Conservation (phyloP, 2,113 vertebrate species). For the Xenopus borealis region DNA sequence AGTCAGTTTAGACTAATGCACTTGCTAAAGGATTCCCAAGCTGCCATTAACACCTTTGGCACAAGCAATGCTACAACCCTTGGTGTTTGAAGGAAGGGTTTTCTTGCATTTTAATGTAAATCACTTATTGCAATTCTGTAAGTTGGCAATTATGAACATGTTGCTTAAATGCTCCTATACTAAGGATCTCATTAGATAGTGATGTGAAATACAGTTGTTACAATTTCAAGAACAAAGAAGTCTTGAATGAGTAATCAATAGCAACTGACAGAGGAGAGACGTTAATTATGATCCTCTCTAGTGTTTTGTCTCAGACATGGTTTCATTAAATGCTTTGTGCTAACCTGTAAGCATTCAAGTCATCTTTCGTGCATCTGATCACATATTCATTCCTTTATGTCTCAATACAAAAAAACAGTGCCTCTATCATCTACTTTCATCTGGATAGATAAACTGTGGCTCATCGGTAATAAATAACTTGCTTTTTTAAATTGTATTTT, state of each 20-base stretch:
- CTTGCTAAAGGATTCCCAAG: too few relatives aligned
- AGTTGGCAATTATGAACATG: conserved; percentile 68
- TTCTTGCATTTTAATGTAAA: conserved; percentile 62
- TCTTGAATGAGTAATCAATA: conserved; percentile 79
- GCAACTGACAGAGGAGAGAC: conserved; percentile 74
- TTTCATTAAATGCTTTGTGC: conserved; percentile 80
- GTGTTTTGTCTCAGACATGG: conserved; percentile 73
- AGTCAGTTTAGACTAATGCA: conserved; percentile 13
- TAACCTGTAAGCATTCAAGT: conserved; percentile 68
- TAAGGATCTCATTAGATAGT: conserved; percentile 75
- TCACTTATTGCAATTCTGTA: conserved; percentile 67
- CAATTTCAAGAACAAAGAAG: conserved; percentile 72
- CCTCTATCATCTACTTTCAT: conserved; percentile 49
- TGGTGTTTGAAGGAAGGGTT: conserved; percentile 43
- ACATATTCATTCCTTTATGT: conserved; percentile 54
- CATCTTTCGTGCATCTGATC: conserved; percentile 62
- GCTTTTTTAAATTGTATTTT: neutral
- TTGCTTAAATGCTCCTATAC: conserved; percentile 68
- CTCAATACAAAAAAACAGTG: conserved; percentile 49
- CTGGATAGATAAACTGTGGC: conserved; percentile 56
- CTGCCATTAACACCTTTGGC: too few relatives aligned
- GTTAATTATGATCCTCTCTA: conserved; percentile 73
- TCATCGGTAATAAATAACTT: conserved; percentile 23
- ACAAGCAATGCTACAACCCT: too few relatives aligned
- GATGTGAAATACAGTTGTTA: conserved; percentile 69